Evolutionary conservation across 1,140 invertebrate genomes (phyloP).

Genomic region (Adelges cooleyi): DNA sequence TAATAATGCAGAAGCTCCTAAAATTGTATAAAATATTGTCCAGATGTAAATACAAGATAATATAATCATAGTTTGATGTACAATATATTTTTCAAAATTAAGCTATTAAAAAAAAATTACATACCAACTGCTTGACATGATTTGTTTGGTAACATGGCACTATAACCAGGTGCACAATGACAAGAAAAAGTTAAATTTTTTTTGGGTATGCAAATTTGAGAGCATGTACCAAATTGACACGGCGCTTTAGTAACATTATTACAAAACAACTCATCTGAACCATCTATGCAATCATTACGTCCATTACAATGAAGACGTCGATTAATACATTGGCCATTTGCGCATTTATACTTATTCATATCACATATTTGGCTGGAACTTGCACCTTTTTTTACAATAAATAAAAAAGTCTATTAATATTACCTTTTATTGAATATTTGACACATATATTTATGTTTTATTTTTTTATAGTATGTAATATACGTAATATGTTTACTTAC

Average conservation of each 20-base stretch:
- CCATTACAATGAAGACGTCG: conserved; percentile 54
- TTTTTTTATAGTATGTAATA: neutral
- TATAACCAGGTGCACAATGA: conserved; percentile 20
- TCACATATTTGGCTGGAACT: conserved; percentile 12
- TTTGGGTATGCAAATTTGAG: conserved; percentile 60
- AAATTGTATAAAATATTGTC: neutral
- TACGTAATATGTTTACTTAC: conserved; percentile 27
- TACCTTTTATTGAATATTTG: neutral
- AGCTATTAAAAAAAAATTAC: neutral
- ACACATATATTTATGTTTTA: neutral
- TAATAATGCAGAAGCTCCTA: conserved; percentile 27
- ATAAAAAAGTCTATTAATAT: neutral
- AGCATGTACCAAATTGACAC: conserved; percentile 58
- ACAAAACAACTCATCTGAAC: conserved; percentile 45
- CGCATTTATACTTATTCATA: conserved; percentile 47
- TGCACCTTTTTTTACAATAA: neutral
- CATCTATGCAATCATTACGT: conserved; percentile 55
- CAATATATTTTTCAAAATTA: neutral
- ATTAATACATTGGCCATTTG: conserved; percentile 57
- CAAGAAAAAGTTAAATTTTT: conserved; percentile 36
- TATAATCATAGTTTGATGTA: neutral
- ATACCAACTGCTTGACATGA: conserved; percentile 30
- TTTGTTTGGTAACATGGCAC: conserved; percentile 23
- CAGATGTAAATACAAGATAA: neutral
- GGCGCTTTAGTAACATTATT: conserved; percentile 37